Percentiles rank a stretch among this genome's conserved stretches.
Conservation (phyloP, 2,797 vertebrate genomes). For the Sphenopsis melanotis region DNA sequence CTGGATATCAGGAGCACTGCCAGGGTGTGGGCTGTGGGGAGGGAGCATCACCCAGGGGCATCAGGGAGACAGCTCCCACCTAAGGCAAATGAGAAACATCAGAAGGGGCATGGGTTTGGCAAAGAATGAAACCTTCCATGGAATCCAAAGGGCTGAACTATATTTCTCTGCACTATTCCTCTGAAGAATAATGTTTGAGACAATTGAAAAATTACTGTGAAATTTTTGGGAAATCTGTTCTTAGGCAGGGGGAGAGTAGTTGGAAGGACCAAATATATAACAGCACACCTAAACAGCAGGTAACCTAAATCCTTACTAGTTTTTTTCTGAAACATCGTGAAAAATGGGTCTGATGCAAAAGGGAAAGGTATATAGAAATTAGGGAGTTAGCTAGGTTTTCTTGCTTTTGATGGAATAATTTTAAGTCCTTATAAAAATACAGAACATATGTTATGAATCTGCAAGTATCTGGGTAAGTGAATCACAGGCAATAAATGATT, state of each 20-base stretch:
- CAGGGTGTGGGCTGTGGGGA: too few relatives aligned
- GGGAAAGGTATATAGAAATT: neutral
- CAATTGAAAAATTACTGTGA: rapidly evolving
- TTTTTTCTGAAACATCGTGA: neutral
- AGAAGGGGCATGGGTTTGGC: neutral
- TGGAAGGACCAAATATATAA: neutral
- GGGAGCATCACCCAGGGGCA: rapidly evolving
- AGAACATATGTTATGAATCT: neutral
- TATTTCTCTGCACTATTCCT: neutral
- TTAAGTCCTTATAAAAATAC: neutral
- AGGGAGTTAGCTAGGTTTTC: rapidly evolving
- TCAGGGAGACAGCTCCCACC: rapidly evolving
- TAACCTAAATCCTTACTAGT: neutral
- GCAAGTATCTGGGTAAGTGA: neutral
- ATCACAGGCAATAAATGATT: neutral
- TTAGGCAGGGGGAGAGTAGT: neutral
- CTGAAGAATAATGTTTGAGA: neutral
- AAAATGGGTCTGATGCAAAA: neutral
- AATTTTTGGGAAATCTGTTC: neutral
- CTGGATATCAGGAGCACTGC: neutral
- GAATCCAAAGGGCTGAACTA: neutral
- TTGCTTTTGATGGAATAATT: neutral
- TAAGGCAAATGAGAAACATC: rapidly evolving
- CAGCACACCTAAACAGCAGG: neutral
- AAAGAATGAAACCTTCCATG: neutral